phyloP scores from a whole-genome alignment of 2,888 invertebrate species.

The Agrilus mali region DNA sequence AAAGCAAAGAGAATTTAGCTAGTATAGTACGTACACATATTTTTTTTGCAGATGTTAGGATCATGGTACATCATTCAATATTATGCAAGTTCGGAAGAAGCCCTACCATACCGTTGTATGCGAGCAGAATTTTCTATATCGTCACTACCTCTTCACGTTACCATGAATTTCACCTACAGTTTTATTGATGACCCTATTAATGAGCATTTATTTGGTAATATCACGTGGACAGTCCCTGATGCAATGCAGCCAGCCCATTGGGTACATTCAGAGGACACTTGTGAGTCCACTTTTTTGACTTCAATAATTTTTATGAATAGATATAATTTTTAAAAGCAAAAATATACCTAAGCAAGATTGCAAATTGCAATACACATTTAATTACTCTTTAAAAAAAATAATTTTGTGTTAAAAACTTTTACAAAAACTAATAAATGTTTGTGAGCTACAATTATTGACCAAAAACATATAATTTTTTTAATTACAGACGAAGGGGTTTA shows the following conservation, averaged over 20 bases:
- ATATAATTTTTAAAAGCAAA: no score
- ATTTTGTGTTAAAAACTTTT: no score
- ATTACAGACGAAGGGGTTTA: constrained; percentile 72
- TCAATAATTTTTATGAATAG: background rate
- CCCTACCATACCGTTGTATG: constrained; percentile 77
- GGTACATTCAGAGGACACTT: constrained; percentile 75
- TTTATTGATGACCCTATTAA: constrained; percentile 74
- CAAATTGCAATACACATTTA: no score
- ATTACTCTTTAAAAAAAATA: no score
- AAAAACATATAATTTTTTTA: constrained; percentile 7
- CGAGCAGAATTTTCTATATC: constrained; percentile 53
- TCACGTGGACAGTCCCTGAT: constrained; percentile 74
- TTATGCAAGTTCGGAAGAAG: constrained; percentile 80
- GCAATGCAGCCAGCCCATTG: constrained; percentile 66
- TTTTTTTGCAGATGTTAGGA: constrained; percentile 53
- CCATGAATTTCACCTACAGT: constrained; percentile 82
- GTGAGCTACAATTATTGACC: no score
- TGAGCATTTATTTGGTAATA: constrained; percentile 69
- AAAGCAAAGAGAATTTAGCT: no score
- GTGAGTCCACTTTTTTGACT: constrained; percentile 37
- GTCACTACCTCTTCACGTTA: constrained; percentile 48
- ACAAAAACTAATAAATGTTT: no score
- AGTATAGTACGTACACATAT: no score
- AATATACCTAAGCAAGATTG: no score
- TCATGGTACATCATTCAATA: constrained; percentile 80